Evolutionary conservation across 2,113 vertebrate species (phyloP), one percentile per base, ranked within the genome.

Genomic region (Ophthalmotilapia sp.): DNA sequence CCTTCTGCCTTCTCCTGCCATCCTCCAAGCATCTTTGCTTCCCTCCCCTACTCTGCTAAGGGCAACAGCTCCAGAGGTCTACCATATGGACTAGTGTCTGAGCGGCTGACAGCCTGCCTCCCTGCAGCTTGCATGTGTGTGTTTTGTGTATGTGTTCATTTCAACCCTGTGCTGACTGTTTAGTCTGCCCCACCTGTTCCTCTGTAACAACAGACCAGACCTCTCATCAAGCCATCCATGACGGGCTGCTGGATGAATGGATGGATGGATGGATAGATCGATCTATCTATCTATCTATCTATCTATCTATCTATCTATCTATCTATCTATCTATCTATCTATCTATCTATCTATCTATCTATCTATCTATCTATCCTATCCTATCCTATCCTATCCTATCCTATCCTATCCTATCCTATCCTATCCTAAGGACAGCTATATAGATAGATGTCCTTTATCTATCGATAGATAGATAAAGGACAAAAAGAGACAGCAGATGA

Each of bases 11-110:
- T 83, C 87, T 87, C 81, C 86, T 49, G 62, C 62, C 87, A 70
- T 90, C 90, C 88, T 92, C 86, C 87, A 90, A 81, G 91, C 92
- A 87, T 83, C 80, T 54, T 90, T 14, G 90, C 89, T 83, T 90
- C 88, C 82, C 81, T 89, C 83, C 86, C 88, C 90, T 89, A 21
- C 88, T 89, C 92, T 65, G 84, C 87, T 86, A 51, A 92, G 92
- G 91, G 86, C 94, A 94, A 88, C 91, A 93, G 92, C 91, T 95
- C 90, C 91, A 94, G 94, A 94, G 94, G 86, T 92, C 90, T 49
- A 84, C 96, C 95, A 96, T 96, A 96, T 96, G 96, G 95, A 26
- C 89, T 85, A 85, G 91, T 92, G 92, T 95, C 92, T 95, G 94
- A 92, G 92, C 80, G 86, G 87, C 87, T 81, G 92, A 82, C 90